Conservation (phyloP, 2,797 vertebrate species). For the Alauda arvensis region DNA sequence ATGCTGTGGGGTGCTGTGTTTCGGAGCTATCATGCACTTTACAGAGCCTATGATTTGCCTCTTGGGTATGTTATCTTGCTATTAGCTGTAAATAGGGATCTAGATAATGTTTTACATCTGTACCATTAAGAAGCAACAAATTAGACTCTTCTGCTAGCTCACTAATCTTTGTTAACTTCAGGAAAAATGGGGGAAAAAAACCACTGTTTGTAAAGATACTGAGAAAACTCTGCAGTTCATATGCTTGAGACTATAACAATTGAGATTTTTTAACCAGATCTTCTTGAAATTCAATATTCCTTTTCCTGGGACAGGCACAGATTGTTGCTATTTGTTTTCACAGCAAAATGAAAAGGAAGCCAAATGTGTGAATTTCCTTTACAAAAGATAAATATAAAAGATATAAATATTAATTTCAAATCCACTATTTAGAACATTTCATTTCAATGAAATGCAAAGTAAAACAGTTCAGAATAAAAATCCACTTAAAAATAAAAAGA, state of each 20-base stretch:
- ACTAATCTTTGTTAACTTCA: conserved; percentile 19
- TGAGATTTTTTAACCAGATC: conserved; percentile 4
- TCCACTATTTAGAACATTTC: not conserved
- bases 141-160: not conserved
- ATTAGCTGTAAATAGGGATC: conserved; percentile 39
- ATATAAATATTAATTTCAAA: conserved; percentile 25
- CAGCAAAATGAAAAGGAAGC: not conserved
- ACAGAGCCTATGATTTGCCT: conserved; percentile 47
- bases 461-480: conserved; percentile 9
- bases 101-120: conserved; percentile 50
- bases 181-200: not conserved
- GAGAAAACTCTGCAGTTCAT: not conserved
- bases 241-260: not conserved
- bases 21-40: conserved; percentile 15
- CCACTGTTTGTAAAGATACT: not conserved
- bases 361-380: not conserved
- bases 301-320: not conserved
- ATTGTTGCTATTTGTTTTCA: conserved; percentile 1
- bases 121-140: conserved; percentile 30
- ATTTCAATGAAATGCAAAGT: not conserved
- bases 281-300: not conserved
- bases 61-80: conserved; percentile 32
- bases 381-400: not conserved
- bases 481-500: not conserved
- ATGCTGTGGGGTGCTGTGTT: conserved; percentile 22